A percentile compares a stretch with the other conserved stretches of the same genome.
Conservation (phyloP, 2,797 vertebrate genomes). For the Naso thynnoides region DNA sequence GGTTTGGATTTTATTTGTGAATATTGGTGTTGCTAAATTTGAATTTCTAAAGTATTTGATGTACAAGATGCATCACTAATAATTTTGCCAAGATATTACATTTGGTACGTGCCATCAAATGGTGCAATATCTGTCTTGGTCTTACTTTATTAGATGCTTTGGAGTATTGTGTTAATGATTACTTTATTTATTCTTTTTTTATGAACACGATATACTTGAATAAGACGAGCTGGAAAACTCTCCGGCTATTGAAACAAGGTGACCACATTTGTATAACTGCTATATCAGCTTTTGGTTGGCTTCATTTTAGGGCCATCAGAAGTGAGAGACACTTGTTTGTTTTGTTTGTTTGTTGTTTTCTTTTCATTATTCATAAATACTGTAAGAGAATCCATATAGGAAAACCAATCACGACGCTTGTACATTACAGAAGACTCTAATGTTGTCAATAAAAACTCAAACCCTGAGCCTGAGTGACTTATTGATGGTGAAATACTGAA, state of each 20-base stretch:
- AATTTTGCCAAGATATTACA: slow-evolving; percentile 66
- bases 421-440: slow-evolving; percentile 60
- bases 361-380: slow-evolving; percentile 31
- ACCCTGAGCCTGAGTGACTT: slow-evolving; percentile 2
- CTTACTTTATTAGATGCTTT: slow-evolving; percentile 48
- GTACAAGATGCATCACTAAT: slow-evolving; percentile 48
- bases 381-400: slow-evolving; percentile 34
- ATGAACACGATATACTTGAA: slow-evolving; percentile 80
- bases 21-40: slow-evolving; percentile 57
- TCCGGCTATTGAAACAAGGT: slow-evolving; percentile 67
- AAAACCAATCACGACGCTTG: slow-evolving; percentile 45
- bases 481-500: background rate
- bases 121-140: slow-evolving; percentile 77
- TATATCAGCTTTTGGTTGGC: slow-evolving; percentile 47
- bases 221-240: slow-evolving; percentile 69
- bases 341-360: background rate
- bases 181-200: slow-evolving; percentile 67
- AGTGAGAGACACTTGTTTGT: slow-evolving; percentile 10
- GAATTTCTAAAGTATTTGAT: slow-evolving; percentile 63
- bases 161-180: slow-evolving; percentile 48
- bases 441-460: slow-evolving; percentile 59
- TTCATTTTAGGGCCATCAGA: slow-evolving; percentile 29
- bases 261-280: slow-evolving; percentile 58
- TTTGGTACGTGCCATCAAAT: slow-evolving; percentile 77
- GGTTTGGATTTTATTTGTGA: slow-evolving; percentile 65